These are phyloP conservation scores for Gopherus evgoodei DNA, from an alignment of 2,113 vertebrate genomes.

Conservation along the genomic window DNA sequence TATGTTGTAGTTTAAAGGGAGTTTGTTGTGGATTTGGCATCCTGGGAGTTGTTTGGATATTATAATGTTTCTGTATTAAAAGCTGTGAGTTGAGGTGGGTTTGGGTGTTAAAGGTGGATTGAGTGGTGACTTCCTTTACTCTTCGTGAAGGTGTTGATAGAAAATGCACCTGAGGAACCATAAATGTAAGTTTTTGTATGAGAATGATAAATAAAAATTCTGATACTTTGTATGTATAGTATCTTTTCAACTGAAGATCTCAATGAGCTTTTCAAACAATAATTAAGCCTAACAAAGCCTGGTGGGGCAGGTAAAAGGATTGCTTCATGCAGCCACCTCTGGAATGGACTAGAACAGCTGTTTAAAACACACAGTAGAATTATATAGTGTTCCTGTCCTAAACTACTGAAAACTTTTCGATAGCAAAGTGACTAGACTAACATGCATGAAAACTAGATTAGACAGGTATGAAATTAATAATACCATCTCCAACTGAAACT, in stretches of 20 bases:
- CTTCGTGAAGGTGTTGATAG: background rate
- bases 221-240: background rate
- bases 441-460: constrained; percentile 36
- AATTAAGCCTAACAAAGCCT: constrained; percentile 2
- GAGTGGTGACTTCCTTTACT: background rate
- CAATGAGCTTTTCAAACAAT: constrained; percentile 4
- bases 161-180: background rate
- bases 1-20: background rate
- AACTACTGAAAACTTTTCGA: constrained; percentile 37
- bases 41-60: background rate
- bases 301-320: background rate
- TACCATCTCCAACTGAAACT: background rate
- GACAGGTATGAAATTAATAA: constrained; percentile 6
- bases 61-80: background rate
- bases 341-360: background rate
- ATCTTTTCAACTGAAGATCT: background rate
- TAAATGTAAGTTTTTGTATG: background rate
- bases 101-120: background rate
- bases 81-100: background rate
- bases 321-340: background rate
- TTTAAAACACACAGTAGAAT: background rate
- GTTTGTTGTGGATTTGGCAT: background rate
- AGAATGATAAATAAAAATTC: background rate
- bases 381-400: constrained; percentile 8
- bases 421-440: background rate